Evolutionary conservation across 2,113 vertebrate species (phyloP).

Genomic region (Galbula dea): DNA sequence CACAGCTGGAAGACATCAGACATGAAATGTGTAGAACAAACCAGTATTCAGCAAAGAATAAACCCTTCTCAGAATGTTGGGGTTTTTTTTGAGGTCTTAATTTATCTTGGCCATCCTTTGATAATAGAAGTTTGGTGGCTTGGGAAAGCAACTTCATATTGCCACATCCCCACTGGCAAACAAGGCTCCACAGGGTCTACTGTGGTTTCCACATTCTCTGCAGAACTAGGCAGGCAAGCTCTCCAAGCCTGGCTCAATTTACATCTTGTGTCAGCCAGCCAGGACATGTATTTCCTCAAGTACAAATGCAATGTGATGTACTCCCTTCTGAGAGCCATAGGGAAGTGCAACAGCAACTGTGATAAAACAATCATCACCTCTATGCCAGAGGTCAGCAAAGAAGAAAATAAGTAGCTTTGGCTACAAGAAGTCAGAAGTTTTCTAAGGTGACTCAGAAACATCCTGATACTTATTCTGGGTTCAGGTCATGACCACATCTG

Average conservation of each 20-base stretch:
- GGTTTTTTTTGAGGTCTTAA: neutral
- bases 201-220: neutral
- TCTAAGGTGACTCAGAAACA: neutral
- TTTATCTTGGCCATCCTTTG: fast-evolving
- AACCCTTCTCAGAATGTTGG: neutral
- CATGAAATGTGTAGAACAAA: neutral
- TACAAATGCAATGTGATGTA: neutral
- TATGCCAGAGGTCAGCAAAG: neutral
- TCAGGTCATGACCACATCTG: neutral
- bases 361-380: neutral
- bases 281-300: neutral
- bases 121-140: neutral
- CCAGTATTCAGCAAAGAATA: neutral
- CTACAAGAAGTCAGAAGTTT: neutral
- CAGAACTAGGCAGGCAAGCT: neutral
- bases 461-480: neutral
- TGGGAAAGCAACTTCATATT: neutral
- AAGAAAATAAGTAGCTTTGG: neutral
- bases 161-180: neutral
- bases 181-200: neutral
- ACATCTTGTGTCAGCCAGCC: neutral
- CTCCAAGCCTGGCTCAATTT: neutral
- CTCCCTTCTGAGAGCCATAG: neutral
- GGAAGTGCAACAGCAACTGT: neutral
- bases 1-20: neutral